A percentile compares a stretch with the other conserved stretches of the same genome.
Evolutionary conservation across 2,888 invertebrate species (phyloP).

Genomic region (Protodeltote pygarga): DNA sequence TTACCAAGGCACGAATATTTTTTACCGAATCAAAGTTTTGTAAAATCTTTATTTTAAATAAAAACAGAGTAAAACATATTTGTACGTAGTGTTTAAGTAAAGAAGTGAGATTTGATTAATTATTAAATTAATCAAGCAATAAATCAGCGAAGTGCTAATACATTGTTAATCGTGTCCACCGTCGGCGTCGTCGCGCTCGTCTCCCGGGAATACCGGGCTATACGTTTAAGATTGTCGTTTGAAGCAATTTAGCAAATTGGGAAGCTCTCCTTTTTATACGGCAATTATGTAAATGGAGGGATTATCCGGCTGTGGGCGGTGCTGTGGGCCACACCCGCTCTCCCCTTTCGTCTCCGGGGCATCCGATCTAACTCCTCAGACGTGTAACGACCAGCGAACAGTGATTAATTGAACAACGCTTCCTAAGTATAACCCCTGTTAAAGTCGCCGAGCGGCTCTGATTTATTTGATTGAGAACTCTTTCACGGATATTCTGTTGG

Average conservation of each 20-base stretch:
- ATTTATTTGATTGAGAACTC: constrained; percentile 80
- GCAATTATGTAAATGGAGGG: constrained; percentile 87
- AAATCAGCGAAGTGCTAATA: constrained; percentile 39
- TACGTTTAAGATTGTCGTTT: constrained; percentile 76
- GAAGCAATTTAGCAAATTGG: constrained; percentile 87
- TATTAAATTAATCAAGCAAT: constrained; percentile 23
- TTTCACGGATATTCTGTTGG: constrained; percentile 71
- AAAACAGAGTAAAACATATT: too few relatives aligned
- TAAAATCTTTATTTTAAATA: too few relatives aligned
- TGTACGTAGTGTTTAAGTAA: too few relatives aligned
- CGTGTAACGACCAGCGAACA: constrained; percentile 76
- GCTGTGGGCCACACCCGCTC: constrained; percentile 77
- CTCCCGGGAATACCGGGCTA: constrained; percentile 56
- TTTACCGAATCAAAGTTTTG: too few relatives aligned
- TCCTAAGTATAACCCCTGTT: constrained; percentile 55
- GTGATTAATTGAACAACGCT: constrained; percentile 77
- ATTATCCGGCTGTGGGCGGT: constrained; percentile 83
- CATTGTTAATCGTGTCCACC: constrained; percentile 30
- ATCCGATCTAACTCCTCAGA: constrained; percentile 70
- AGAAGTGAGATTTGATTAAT: too few relatives aligned
- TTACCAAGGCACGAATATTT: too few relatives aligned
- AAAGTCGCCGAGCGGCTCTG: constrained; percentile 64
- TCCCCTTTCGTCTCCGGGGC: constrained; percentile 76
- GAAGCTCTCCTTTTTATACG: constrained; percentile 86
- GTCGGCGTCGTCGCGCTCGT: constrained; percentile 6